Conservation (phyloP, 1,140 invertebrate genomes). For the Listronotus bonariensis region DNA sequence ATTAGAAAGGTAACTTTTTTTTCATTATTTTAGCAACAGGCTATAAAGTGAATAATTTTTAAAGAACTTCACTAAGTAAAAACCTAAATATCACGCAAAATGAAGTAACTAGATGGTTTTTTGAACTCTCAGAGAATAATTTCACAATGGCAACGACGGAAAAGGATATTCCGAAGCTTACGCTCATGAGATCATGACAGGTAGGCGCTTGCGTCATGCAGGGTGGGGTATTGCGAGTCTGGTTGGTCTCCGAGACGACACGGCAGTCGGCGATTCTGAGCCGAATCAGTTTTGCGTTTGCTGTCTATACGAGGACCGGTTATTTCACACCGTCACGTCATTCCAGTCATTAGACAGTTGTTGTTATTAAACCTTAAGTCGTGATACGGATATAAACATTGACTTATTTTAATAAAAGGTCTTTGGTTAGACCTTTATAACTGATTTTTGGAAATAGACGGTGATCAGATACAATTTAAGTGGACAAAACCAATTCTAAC, state of each 20-base stretch:
- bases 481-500: constrained; percentile 35
- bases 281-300: constrained; percentile 25
- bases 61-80: too few relatives aligned
- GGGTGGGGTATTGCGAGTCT: constrained; percentile 28
- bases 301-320: constrained; percentile 18
- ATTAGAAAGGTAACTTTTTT: too few relatives aligned
- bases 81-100: too few relatives aligned
- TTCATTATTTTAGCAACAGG: too few relatives aligned
- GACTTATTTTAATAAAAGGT: neutral
- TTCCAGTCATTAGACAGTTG: constrained; percentile 23
- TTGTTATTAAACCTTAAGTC: constrained; percentile 24
- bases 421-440: neutral
- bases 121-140: too few relatives aligned
- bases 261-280: constrained; percentile 23
- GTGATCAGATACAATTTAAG: constrained; percentile 15
- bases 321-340: constrained; percentile 15
- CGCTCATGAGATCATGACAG: constrained; percentile 20
- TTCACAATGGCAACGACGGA: constrained; percentile 3
- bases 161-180: constrained; percentile 5
- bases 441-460: constrained; percentile 7
- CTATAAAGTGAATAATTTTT: too few relatives aligned
- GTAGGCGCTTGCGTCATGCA: constrained; percentile 35
- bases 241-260: constrained; percentile 27
- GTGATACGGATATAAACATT: constrained; percentile 27
- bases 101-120: too few relatives aligned